These are phyloP conservation scores for Philantomba maxwellii DNA, from an alignment of 2,113 vertebrate genomes.

Conservation along the genomic window DNA sequence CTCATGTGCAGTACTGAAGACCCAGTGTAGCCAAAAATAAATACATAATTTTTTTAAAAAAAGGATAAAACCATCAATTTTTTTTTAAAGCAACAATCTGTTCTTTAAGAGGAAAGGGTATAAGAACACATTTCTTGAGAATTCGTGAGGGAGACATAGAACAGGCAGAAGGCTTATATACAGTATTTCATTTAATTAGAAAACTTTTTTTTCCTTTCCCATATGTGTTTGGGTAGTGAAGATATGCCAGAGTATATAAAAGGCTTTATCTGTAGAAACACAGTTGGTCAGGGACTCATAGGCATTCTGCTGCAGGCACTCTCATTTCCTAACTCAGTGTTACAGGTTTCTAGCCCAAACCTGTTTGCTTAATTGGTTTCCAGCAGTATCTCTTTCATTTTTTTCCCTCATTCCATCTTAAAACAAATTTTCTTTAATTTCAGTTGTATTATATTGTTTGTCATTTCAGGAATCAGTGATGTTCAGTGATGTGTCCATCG, in stretches of 20 bases:
- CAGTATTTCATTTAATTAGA: slow-evolving; percentile 14
- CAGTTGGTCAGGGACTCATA: not conserved
- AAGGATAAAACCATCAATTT: not conserved
- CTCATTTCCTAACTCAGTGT: not conserved
- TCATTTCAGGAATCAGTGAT: slow-evolving; percentile 52
- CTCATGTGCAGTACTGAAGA: not conserved
- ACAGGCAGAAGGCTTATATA: not conserved
- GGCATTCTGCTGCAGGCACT: not conserved
- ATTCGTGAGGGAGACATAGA: not conserved
- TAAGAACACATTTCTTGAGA: slow-evolving; percentile 9
- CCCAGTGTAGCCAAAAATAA: not conserved
- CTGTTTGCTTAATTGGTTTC: not conserved
- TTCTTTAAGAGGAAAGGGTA: not conserved
- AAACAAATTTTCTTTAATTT: slow-evolving; percentile 2
- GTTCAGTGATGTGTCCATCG: slow-evolving; percentile 59
- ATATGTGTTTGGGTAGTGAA: not conserved
- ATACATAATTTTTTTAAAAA: not conserved
- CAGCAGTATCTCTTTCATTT: not conserved
- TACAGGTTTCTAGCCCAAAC: not conserved
- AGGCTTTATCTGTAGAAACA: not conserved
- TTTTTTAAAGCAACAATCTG: not conserved
- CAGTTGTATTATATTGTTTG: not conserved
- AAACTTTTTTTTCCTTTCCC: not conserved
- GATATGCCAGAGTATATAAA: not conserved
- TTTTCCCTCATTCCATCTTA: not conserved